phyloP scores from a whole-genome alignment of 2,888 invertebrate species.

The Diachrysia chrysitis region DNA sequence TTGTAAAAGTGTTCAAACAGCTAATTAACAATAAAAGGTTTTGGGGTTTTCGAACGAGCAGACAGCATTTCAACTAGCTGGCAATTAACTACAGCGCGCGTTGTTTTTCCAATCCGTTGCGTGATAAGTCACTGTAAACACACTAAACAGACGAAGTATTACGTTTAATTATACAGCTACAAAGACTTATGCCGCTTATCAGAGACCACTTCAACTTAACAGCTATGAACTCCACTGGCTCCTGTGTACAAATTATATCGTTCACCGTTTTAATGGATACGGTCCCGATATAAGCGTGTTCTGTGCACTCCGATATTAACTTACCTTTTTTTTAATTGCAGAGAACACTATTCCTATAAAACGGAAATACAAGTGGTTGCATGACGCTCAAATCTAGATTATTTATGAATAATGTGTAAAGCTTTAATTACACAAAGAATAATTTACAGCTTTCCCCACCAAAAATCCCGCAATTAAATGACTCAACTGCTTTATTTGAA shows the following conservation, averaged over 20 bases:
- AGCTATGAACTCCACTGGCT: conserved; percentile 60
- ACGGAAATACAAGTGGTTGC: conserved; percentile 41
- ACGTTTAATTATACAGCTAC: conserved; percentile 82
- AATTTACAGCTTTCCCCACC: neutral
- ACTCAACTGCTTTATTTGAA: neutral
- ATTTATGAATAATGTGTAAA: conserved; percentile 5
- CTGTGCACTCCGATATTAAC: conserved; percentile 62
- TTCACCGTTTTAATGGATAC: conserved; percentile 66
- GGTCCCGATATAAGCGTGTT: conserved; percentile 54
- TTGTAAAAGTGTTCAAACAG: neutral
- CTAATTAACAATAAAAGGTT: conserved; percentile 28
- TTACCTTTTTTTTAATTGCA: conserved; percentile 53
- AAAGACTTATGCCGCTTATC: conserved; percentile 76
- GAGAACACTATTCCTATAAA: conserved; percentile 21
- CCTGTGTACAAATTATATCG: conserved; percentile 66
- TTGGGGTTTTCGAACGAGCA: conserved; percentile 19
- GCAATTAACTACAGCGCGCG: conserved; percentile 49
- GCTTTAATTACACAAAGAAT: conserved; percentile 11
- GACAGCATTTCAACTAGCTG: conserved; percentile 48
- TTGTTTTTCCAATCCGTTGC: conserved; percentile 68
- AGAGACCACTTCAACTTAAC: conserved; percentile 60
- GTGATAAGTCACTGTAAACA: conserved; percentile 80
- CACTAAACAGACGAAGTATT: conserved; percentile 75
- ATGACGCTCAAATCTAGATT: conserved; percentile 42
- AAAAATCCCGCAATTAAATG: conserved; percentile 6